Percentiles rank a stretch among this genome's conserved stretches.
phyloP scores from a whole-genome alignment of 2,888 invertebrate genomes.

The Troides helena region DNA sequence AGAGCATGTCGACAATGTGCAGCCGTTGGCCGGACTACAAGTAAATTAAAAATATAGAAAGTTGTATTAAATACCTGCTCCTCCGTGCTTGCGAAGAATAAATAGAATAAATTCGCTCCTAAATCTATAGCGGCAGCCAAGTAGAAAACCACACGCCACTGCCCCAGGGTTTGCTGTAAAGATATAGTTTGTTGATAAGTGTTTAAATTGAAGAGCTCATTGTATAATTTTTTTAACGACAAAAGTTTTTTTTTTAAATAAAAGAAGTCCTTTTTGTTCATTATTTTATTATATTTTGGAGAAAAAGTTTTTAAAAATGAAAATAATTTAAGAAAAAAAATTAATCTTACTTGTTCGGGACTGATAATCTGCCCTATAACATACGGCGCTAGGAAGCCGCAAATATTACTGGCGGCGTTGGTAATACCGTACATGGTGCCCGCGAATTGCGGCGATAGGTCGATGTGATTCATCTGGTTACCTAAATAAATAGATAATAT shows the following conservation, averaged over 20 bases:
- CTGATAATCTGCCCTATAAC: constrained; percentile 87
- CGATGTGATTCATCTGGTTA: constrained; percentile 92
- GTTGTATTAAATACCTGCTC: constrained; percentile 78
- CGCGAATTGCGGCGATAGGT: constrained; percentile 89
- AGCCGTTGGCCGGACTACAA: too few species aligned
- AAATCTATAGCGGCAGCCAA: constrained; percentile 88
- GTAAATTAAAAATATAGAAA: not conserved
- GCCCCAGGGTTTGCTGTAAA: constrained; percentile 84
- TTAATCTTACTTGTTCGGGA: constrained; percentile 70
- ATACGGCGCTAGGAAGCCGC: constrained; percentile 91
- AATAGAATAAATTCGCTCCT: constrained; percentile 86
- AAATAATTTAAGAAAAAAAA: not conserved
- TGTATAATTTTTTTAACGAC: too few species aligned
- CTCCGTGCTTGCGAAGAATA: constrained; percentile 88
- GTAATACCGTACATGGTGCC: constrained; percentile 93
- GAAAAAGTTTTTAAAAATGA: too few species aligned
- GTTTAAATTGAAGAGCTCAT: too few species aligned
- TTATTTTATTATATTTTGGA: too few species aligned
- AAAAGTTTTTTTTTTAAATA: too few species aligned
- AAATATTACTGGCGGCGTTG: constrained; percentile 90
- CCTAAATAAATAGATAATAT: constrained; percentile 58
- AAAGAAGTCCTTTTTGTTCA: too few species aligned
- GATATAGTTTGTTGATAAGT: not conserved
- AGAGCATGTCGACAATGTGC: too few species aligned
- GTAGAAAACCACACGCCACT: constrained; percentile 90